Evolutionary conservation across 2,888 invertebrate genomes (phyloP).

Genomic region (Masnerella sp.): DNA sequence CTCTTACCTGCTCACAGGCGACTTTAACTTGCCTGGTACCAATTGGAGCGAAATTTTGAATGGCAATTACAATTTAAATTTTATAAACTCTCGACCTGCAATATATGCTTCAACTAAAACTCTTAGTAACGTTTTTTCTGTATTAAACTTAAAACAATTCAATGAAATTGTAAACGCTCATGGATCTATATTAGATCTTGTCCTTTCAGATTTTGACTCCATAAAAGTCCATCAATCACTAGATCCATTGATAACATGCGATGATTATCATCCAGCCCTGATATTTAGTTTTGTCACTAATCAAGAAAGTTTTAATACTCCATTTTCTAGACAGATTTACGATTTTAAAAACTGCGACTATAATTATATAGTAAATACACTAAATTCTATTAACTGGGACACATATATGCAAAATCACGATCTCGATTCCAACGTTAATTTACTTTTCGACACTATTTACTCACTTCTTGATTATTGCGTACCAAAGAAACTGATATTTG

Average conservation of each 20-base stretch:
- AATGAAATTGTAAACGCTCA: not conserved
- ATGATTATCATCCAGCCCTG: constrained; percentile 4
- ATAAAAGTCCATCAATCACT: not conserved
- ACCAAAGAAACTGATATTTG: not conserved
- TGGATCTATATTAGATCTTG: not conserved
- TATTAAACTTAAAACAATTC: not conserved
- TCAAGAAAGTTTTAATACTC: not conserved
- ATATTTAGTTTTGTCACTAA: not conserved
- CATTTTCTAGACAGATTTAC: not conserved
- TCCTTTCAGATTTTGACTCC: not conserved
- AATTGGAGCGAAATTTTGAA: not conserved
- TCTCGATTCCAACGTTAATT: not conserved
- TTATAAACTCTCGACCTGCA: not conserved
- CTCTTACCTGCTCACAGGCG: not conserved
- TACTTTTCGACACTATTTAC: not conserved
- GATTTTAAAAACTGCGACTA: not conserved
- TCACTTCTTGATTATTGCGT: not conserved
- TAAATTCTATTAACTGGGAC: not conserved
- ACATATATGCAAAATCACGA: not conserved
- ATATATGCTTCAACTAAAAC: too few species aligned
- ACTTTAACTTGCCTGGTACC: constrained; percentile 9
- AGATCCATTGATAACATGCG: constrained; percentile 2
- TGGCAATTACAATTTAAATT: not conserved
- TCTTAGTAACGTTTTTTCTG: not conserved
- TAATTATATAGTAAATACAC: not conserved